Evolutionary conservation across 2,113 vertebrate species (phyloP), one percentile per base, ranked within the genome.

Genomic region (Colius striatus): DNA sequence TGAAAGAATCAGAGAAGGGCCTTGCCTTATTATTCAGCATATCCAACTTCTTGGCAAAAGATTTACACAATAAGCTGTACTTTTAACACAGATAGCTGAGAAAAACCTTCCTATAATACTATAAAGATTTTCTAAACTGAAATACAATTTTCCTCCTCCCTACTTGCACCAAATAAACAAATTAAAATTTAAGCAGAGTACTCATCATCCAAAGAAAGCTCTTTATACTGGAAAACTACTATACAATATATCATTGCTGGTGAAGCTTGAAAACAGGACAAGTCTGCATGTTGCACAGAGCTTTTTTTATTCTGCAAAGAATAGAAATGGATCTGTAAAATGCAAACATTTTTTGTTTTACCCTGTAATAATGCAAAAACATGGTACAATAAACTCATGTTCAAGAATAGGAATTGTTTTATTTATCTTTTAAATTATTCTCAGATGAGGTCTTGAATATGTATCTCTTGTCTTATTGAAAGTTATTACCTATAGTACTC

Each of bases 241-340:
- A 58, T 5, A 51, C 19, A 74, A 36, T 21, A 25, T 21, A 23
- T 51, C 26, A 77, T 29, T 80, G 43, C 7, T 78, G 32, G 34
- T 55, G 34, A 87, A 68, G 20, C 23, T 88, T 85, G 43, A 23
- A 45, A 76, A 65, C 21, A 62, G 13, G 38, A 66, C 10, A 89
- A 77, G 10, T 54, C 51, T 77, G 20, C 14, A n/a, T 79, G 65
- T 70, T 62, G n/a, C 48, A 61, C 36, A 55, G 9, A 70, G n/a
- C 5, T 47, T 80, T 77, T 77, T 83, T 65, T 54, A 72, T 62
- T 78, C 34, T 60, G 32, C 38, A 53, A 61, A 53, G n/a, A 91
- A 66, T 34, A 67, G 30, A 54, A 97, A 95, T 58, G 62, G 61
- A 90, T 68, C n/a, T 58, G 62, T 88, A 95, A 93, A 95, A 78